These are phyloP conservation scores for Brachyptera risi DNA, from an alignment of 2,888 invertebrate genomes.

Conservation along the genomic window DNA sequence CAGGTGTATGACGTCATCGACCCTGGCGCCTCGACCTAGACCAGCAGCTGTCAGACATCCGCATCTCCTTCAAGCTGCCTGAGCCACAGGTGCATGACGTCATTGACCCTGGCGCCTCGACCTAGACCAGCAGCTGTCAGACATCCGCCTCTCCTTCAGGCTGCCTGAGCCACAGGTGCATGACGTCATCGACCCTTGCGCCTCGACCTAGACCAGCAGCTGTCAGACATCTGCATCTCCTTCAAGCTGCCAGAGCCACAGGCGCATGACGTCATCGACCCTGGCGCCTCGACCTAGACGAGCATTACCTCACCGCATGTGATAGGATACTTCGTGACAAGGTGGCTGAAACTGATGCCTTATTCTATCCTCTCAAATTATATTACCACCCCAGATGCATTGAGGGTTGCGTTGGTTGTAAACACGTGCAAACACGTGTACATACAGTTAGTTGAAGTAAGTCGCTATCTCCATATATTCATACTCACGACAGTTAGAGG, in stretches of 20 bases:
- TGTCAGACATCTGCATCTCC: constrained; percentile 60
- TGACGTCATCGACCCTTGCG: not conserved
- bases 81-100: constrained; percentile 23
- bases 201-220: constrained; percentile 58
- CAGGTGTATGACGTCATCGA: constrained; percentile 13
- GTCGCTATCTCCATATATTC: too few relatives aligned
- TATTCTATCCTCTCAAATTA: too few relatives aligned
- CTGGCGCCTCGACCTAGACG: not conserved
- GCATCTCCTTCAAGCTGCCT: constrained; percentile 34
- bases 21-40: constrained; percentile 45
- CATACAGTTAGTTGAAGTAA: too few relatives aligned
- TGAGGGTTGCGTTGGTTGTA: too few relatives aligned
- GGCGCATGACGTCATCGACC: not conserved
- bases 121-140: constrained; percentile 68
- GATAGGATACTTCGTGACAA: too few relatives aligned
- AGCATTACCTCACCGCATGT: too few relatives aligned
- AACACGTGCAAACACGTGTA: too few relatives aligned
- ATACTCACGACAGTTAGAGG: too few relatives aligned
- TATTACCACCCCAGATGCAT: too few relatives aligned
- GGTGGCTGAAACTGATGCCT: too few relatives aligned
- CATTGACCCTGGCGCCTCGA: not conserved
- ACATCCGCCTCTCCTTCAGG: constrained; percentile 50
- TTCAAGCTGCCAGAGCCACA: constrained; percentile 35
- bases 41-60: constrained; percentile 72
- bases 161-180: constrained; percentile 33